Evolutionary conservation across 2,888 invertebrate genomes (phyloP).

Genomic region (Aricia artaxerxes): DNA sequence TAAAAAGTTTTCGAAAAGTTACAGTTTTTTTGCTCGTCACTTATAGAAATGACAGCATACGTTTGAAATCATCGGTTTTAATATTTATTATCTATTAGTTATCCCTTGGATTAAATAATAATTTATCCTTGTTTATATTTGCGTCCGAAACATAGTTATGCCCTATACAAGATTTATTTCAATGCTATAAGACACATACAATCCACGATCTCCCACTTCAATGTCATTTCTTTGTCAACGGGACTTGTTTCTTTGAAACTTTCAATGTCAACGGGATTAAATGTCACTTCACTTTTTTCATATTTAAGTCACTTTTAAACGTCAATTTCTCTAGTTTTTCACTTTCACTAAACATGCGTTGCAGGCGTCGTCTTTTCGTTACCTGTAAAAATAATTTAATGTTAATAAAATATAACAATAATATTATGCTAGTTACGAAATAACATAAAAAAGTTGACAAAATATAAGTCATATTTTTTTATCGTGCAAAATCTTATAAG

Average conservation of each 20-base stretch:
- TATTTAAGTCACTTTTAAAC: background rate
- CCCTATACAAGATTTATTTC: constrained; percentile 35
- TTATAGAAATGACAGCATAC: background rate
- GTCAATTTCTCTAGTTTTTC: constrained; percentile 31
- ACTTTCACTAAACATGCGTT: constrained; percentile 65
- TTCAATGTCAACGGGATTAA: background rate
- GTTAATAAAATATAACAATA: constrained; percentile 25
- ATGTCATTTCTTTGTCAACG: background rate
- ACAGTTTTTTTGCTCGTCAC: background rate
- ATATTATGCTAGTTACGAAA: too few relatives aligned
- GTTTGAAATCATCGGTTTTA: background rate
- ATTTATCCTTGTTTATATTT: background rate
- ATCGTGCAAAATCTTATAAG: too few relatives aligned
- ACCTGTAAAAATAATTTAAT: constrained; percentile 54
- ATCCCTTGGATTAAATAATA: background rate
- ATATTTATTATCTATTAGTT: too few relatives aligned
- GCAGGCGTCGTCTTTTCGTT: constrained; percentile 64
- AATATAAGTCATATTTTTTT: too few relatives aligned
- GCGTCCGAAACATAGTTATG: constrained; percentile 20
- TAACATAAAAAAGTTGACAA: too few relatives aligned
- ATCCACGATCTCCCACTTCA: background rate
- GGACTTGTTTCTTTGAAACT: background rate
- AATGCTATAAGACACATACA: background rate
- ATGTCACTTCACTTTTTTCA: background rate
- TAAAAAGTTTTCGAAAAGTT: too few relatives aligned